phyloP scores from a whole-genome alignment of 1,140 invertebrate species.

The Euwallacea fornicatus region DNA sequence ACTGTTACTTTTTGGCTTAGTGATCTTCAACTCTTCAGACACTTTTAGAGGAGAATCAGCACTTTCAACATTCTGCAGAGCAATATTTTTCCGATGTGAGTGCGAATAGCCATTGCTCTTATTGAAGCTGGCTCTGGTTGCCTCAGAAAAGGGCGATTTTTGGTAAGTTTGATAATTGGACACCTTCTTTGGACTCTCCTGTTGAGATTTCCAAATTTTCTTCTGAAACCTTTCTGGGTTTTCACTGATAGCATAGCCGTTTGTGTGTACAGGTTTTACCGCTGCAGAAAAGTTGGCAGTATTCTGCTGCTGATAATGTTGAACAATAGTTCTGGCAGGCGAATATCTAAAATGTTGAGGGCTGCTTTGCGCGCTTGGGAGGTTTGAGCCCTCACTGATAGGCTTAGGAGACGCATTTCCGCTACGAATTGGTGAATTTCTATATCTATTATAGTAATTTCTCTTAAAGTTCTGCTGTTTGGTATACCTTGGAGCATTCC shows the following conservation, averaged over 20 bases:
- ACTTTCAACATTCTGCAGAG: background rate
- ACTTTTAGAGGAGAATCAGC: background rate
- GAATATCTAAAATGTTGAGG: slow-evolving; percentile 11
- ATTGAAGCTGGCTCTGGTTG: background rate
- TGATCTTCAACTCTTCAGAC: background rate
- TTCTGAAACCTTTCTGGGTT: background rate
- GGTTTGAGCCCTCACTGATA: too few relatives aligned
- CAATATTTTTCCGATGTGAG: background rate
- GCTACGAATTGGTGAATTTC: slow-evolving; percentile 12
- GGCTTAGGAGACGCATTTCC: background rate
- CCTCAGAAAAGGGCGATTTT: background rate
- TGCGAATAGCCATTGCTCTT: too few relatives aligned
- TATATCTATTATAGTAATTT: slow-evolving; percentile 29
- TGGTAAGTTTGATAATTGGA: background rate
- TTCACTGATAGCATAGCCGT: background rate
- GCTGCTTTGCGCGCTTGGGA: background rate
- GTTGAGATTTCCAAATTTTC: background rate
- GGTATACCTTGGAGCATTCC: slow-evolving; percentile 3
- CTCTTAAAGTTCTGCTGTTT: slow-evolving; percentile 19
- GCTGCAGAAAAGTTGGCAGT: background rate
- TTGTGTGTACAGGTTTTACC: background rate
- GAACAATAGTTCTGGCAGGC: background rate
- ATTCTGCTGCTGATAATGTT: background rate
- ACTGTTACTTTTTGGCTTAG: slow-evolving; percentile 36
- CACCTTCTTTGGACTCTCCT: background rate